Percentiles rank a stretch among this genome's conserved stretches.
Evolutionary conservation across 2,797 vertebrate genomes (phyloP).

Genomic region (Malurus leucopterus): DNA sequence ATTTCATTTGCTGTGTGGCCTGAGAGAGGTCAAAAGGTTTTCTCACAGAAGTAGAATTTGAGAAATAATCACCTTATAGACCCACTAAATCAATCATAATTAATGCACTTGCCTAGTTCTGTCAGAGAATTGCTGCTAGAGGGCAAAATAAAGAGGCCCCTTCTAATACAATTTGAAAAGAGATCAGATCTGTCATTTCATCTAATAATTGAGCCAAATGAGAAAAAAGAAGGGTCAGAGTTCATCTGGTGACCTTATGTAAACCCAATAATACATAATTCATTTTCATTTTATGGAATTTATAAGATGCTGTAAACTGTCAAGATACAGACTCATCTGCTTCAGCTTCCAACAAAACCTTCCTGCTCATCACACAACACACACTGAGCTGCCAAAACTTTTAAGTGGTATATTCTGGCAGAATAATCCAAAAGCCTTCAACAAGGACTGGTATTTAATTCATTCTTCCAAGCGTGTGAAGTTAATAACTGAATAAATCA

Average conservation of each 20-base stretch:
- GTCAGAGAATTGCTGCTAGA: conserved; percentile 85
- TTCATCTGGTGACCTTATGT: conserved; percentile 76
- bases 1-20: conserved; percentile 89
- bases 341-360: conserved; percentile 18
- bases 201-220: conserved; percentile 90
- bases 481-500: conserved; percentile 78
- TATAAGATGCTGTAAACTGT: conserved; percentile 70
- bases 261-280: conserved; percentile 79
- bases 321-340: conserved; percentile 47
- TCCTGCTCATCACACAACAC: not conserved
- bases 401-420: conserved; percentile 46
- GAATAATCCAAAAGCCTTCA: conserved; percentile 65
- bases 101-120: conserved; percentile 86
- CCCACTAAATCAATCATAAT: conserved; percentile 95
- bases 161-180: conserved; percentile 85
- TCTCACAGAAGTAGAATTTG: conserved; percentile 84
- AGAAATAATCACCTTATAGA: conserved; percentile 91
- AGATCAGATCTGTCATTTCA: conserved; percentile 90
- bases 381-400: conserved; percentile 51
- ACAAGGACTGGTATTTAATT: conserved; percentile 67
- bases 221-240: conserved; percentile 80
- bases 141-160: conserved; percentile 80
- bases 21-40: conserved; percentile 91
- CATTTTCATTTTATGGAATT: conserved; percentile 79
- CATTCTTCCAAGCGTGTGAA: conserved; percentile 77